Conservation (phyloP, 2,888 invertebrate species). For the Lagria hirta region DNA sequence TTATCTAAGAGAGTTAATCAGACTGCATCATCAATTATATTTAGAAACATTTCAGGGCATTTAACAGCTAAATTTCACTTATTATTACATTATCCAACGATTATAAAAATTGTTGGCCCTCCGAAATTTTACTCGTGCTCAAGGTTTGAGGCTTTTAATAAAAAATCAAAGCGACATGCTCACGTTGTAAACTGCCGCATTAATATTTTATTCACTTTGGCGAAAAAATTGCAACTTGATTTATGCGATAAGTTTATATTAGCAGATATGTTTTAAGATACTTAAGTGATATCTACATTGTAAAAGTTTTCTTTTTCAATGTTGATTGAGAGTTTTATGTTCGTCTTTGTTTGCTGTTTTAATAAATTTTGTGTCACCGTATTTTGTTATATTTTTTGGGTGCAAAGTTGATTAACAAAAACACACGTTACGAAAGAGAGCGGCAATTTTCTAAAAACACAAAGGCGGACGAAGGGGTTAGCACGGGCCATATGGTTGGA, state of each 20-base stretch:
- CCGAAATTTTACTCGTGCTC: background rate
- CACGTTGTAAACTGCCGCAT: background rate
- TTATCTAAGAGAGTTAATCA: background rate
- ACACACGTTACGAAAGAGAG: no score
- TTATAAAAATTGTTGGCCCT: background rate
- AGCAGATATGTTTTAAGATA: background rate
- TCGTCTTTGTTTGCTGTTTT: no score
- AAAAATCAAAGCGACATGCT: background rate
- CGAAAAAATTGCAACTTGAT: background rate
- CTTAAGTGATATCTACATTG: no score
- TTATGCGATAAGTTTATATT: background rate
- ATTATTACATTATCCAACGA: constrained; percentile 1
- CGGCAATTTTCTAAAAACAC: no score
- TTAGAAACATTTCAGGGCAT: background rate
- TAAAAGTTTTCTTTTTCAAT: no score
- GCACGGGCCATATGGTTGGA: no score
- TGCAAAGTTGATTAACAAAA: no score
- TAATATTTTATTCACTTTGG: background rate
- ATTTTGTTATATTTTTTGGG: no score
- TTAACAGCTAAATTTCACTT: constrained; percentile 3
- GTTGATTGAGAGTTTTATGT: no score
- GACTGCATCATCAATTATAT: background rate
- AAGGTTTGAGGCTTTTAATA: constrained; percentile 1
- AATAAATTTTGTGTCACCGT: no score
- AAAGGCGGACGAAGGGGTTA: no score